A percentile compares a stretch with the other conserved stretches of the same genome.
phyloP scores from a whole-genome alignment of 2,888 invertebrate species.

The Stegana nigrithorax region DNA sequence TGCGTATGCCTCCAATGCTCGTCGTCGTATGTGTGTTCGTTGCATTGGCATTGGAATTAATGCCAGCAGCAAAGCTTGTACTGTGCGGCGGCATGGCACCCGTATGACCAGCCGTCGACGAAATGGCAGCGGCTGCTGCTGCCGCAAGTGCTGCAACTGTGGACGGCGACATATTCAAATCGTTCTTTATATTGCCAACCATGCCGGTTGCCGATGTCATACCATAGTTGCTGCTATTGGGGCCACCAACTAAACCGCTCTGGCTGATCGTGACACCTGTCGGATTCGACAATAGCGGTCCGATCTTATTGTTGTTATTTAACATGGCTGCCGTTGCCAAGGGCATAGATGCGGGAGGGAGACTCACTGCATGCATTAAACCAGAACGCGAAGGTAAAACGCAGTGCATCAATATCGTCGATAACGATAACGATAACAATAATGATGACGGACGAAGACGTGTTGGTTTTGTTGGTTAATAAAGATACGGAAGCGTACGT shows the following conservation, averaged over 20 bases:
- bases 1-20: slow-evolving; percentile 60
- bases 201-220: no score
- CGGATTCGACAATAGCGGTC: slow-evolving; percentile 12
- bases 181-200: slow-evolving; percentile 36
- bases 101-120: no score
- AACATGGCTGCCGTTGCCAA: slow-evolving; percentile 49
- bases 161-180: slow-evolving; percentile 52
- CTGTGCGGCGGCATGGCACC: slow-evolving; percentile 33
- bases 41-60: slow-evolving; percentile 23
- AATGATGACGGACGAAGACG: no score
- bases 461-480: no score
- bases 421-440: no score
- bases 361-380: slow-evolving; percentile 36
- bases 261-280: slow-evolving; percentile 18
- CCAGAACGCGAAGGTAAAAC: not conserved
- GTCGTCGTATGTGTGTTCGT: slow-evolving; percentile 28
- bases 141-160: slow-evolving; percentile 36
- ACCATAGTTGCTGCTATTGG: slow-evolving; percentile 28
- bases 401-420: no score
- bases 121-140: slow-evolving; percentile 14
- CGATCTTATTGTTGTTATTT: slow-evolving; percentile 57
- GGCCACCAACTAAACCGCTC: slow-evolving; percentile 24
- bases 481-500: no score
- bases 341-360: slow-evolving; percentile 36
- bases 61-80: not conserved